Conservation (phyloP, 2,888 invertebrate genomes). For the Andrena praecox region DNA sequence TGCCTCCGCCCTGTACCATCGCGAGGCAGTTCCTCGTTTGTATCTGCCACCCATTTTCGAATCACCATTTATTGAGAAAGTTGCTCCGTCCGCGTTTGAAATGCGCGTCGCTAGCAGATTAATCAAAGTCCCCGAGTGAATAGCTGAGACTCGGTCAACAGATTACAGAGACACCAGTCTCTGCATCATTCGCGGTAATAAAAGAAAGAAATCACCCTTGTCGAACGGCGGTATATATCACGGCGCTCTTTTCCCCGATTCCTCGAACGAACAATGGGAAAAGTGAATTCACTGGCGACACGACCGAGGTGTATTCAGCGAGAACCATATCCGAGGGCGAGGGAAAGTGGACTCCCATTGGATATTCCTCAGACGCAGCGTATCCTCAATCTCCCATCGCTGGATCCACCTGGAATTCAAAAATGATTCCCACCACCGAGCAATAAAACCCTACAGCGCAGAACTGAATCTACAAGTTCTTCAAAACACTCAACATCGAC, state of each 20-base stretch:
- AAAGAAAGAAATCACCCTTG: slow-evolving; percentile 23
- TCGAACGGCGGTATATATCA: slow-evolving; percentile 20
- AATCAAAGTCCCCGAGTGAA: slow-evolving; percentile 51
- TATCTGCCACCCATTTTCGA: background rate
- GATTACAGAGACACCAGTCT: slow-evolving; percentile 39
- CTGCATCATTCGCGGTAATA: slow-evolving; percentile 35
- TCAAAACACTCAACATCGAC: background rate
- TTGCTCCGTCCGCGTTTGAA: background rate
- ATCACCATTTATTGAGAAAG: background rate
- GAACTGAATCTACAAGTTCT: background rate
- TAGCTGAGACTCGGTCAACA: slow-evolving; percentile 43
- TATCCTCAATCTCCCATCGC: too few relatives aligned
- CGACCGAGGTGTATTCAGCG: background rate
- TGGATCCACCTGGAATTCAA: too few relatives aligned
- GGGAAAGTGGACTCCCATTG: too few relatives aligned
- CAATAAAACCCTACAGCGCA: too few relatives aligned
- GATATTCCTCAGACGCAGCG: too few relatives aligned
- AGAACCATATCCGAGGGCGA: background rate
- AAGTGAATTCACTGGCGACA: slow-evolving; percentile 32
- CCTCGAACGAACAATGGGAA: slow-evolving; percentile 19
- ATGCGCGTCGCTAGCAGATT: slow-evolving; percentile 25
- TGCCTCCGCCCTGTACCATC: background rate
- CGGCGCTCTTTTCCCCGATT: background rate
- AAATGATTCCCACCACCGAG: too few relatives aligned
- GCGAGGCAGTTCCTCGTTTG: too few relatives aligned